A percentile compares a stretch with the other conserved stretches of the same genome.
Conservation (phyloP, 2,113 vertebrate species). For the Guaruba guarouba region DNA sequence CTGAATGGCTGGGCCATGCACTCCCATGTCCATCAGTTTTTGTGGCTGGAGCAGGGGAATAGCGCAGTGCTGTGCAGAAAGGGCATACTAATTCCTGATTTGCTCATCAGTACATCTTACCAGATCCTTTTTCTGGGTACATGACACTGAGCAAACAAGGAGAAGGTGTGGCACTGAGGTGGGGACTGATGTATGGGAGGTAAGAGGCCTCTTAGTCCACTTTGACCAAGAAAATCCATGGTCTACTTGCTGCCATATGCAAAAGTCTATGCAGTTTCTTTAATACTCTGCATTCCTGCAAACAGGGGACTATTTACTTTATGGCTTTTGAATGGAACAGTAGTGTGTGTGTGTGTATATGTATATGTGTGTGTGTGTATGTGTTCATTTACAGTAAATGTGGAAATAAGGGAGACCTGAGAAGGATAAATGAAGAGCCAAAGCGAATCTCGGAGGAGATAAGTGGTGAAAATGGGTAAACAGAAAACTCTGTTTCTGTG, state of each 20-base stretch:
- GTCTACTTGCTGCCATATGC: background rate
- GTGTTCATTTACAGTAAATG: background rate
- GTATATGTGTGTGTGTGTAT: background rate
- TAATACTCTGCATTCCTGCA: background rate
- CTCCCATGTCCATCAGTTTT: background rate
- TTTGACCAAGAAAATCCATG: background rate
- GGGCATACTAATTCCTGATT: background rate
- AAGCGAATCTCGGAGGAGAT: constrained; percentile 33
- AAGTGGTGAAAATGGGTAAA: constrained; percentile 55
- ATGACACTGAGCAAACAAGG: background rate
- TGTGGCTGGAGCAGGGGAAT: background rate
- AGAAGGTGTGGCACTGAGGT: background rate
- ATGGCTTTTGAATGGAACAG: background rate
- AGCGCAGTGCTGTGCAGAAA: background rate
- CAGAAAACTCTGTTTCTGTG: constrained; percentile 67
- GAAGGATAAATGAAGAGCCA: background rate
- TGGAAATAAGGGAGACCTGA: background rate
- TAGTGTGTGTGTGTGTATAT: background rate
- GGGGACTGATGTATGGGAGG: background rate
- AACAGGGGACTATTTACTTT: background rate
- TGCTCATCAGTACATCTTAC: background rate
- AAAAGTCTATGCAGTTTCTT: background rate
- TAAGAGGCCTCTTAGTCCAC: background rate
- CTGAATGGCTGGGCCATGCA: background rate
- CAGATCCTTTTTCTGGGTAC: background rate